These are phyloP conservation scores for Rotaria socialis DNA, from an alignment of 2,888 invertebrate genomes.

Conservation along the genomic window DNA sequence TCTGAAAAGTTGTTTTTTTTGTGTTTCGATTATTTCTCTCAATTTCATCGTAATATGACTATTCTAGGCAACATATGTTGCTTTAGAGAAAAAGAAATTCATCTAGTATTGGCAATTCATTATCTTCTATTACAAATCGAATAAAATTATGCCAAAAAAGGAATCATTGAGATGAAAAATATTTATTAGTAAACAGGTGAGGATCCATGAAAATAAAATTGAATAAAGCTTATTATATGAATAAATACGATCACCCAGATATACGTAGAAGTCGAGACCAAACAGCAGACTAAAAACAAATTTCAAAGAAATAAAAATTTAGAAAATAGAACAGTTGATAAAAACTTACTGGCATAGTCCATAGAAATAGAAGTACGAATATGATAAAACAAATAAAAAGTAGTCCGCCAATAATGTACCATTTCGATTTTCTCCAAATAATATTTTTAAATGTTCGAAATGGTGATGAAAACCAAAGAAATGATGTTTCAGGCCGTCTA, in stretches of 20 bases:
- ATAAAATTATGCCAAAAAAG: background rate
- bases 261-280: background rate
- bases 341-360: conserved; percentile 59
- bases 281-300: background rate
- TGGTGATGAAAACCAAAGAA: conserved; percentile 62
- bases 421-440: conserved; percentile 61
- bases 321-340: too few relatives aligned
- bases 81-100: too few relatives aligned
- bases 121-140: too few relatives aligned
- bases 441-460: conserved; percentile 60
- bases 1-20: too few relatives aligned
- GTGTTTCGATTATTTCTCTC: too few relatives aligned
- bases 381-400: conserved; percentile 56
- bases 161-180: background rate
- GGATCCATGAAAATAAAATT: background rate
- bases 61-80: too few relatives aligned
- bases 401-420: conserved; percentile 58
- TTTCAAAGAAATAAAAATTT: too few relatives aligned
- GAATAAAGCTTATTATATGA: background rate
- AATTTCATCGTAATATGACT: too few relatives aligned
- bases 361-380: conserved; percentile 60
- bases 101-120: too few relatives aligned
- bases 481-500: conserved; percentile 62
- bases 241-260: background rate
- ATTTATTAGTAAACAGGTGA: background rate